Base-by-base conservation (phyloP, 1,140 invertebrate genomes). In the Calephelis nemesis region DNA sequence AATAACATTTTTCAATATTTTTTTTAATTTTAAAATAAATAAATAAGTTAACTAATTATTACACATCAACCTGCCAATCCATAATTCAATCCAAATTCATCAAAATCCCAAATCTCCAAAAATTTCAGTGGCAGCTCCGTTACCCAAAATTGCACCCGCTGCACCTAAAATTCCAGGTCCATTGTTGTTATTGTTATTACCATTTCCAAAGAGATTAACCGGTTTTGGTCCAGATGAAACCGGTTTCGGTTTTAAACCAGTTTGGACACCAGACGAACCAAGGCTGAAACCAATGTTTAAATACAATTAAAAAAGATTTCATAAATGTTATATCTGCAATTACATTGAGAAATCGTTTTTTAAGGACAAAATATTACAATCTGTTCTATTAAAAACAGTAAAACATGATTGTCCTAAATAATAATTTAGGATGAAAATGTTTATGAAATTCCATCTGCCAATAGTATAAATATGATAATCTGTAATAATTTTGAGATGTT, bases 161-260 rank as follows among this genome's bases (percentile, higher is more conserved):
- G 73, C 80, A 39, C 77, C 73, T 40, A 81, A 60, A 30, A 82
- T 72, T 30, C 78, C 83, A 15, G 77, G 71, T 39, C 30, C 30
- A 30, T 73, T 76, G 50, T 79, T 74, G 12, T 83, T 82, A 73
- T 78, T 79, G 54, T 79, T 76, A 39, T 78, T 77, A 64, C 74
- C 84, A 13, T 66, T 66, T 47, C 86, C 88, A 72, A 84, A 90
- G 12, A 92, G 73, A 68, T 70, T 87, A 10, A 87, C 73, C 7
- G 84, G 84, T 52, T 77, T 77, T 40, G 86, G 88, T 30, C 88
- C 87, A 4, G 81, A 81, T 47, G 82, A 85, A 60, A 86, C 77
- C 60, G 84, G 85, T 67, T 90, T 87, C 6, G 90, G 91, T 72
- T 89, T 92, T 64, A 90, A 69, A 19, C 90, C 90, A 5, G 89